These are phyloP conservation scores for Proisotoma minuta DNA, from an alignment of 2,888 invertebrate species.

Conservation along the genomic window DNA sequence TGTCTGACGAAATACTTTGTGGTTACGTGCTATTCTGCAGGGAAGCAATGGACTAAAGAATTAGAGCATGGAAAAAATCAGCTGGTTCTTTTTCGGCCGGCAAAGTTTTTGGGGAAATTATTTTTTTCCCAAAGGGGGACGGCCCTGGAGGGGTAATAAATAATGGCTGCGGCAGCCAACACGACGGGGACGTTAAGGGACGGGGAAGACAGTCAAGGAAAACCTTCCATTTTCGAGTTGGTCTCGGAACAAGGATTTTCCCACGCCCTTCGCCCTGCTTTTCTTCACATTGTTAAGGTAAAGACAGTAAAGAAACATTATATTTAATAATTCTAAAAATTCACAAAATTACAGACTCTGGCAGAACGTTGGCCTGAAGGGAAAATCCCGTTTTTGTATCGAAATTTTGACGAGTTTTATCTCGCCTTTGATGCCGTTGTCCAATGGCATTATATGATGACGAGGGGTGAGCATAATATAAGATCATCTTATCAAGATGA, in stretches of 20 bases:
- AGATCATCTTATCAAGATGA: neutral
- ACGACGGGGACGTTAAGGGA: conserved; percentile 30
- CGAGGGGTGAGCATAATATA: conserved; percentile 28
- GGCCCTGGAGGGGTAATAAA: too few relatives aligned
- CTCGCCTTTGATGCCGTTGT: conserved; percentile 34
- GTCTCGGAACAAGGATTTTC: conserved; percentile 40
- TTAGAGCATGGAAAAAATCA: too few relatives aligned
- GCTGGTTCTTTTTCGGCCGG: too few relatives aligned
- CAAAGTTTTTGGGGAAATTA: too few relatives aligned
- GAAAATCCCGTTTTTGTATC: conserved; percentile 21
- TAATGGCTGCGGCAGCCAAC: conserved; percentile 29
- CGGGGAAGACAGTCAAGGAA: neutral
- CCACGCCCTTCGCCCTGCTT: conserved; percentile 36
- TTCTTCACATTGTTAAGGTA: conserved; percentile 39
- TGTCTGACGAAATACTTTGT: too few relatives aligned
- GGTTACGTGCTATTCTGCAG: too few relatives aligned
- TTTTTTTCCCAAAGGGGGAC: too few relatives aligned
- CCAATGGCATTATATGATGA: conserved; percentile 41
- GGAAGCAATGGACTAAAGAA: too few relatives aligned
- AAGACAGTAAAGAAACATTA: neutral
- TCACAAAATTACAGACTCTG: conserved; percentile 25
- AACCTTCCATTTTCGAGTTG: conserved; percentile 40
- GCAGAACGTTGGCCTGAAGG: conserved; percentile 33
- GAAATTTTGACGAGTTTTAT: conserved; percentile 40
- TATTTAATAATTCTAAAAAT: neutral